phyloP scores from a whole-genome alignment of 2,797 vertebrate genomes.

The Brachyalestes nurse region DNA sequence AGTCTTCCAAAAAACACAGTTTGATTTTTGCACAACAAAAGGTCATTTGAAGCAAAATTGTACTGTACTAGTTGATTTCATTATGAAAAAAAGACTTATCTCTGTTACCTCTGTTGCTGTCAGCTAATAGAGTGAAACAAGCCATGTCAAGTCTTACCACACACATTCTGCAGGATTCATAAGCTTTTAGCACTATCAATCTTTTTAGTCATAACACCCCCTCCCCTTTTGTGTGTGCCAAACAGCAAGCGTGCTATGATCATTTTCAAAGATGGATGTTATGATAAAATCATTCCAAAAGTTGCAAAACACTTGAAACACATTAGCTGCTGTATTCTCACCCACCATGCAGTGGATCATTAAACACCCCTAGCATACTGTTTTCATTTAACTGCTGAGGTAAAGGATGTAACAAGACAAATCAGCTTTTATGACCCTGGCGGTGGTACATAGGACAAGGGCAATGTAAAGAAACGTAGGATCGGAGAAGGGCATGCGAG shows the following conservation, averaged over 20 bases:
- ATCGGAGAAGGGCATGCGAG: not conserved
- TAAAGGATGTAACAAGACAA: conserved; percentile 48
- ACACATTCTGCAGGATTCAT: conserved; percentile 30
- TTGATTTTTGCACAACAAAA: too few relatives aligned
- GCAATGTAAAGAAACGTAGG: conserved; percentile 19
- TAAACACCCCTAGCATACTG: conserved; percentile 34
- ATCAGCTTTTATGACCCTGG: conserved; percentile 31
- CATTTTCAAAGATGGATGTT: conserved; percentile 28
- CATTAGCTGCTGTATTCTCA: conserved; percentile 22
- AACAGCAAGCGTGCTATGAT: conserved; percentile 33
- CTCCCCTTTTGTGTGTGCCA: not conserved
- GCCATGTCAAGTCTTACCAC: conserved; percentile 24
- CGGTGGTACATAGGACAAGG: conserved; percentile 15
- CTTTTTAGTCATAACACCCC: conserved; percentile 28
- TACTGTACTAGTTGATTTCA: not conserved
- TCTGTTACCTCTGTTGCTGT: conserved; percentile 8
- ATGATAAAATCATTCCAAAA: conserved; percentile 18
- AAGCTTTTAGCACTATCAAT: conserved; percentile 33
- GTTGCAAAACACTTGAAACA: conserved; percentile 43
- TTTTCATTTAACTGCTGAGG: conserved; percentile 47
- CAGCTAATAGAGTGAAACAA: conserved; percentile 46
- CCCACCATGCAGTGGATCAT: conserved; percentile 37
- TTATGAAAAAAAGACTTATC: not conserved
- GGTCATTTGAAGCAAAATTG: too few relatives aligned
- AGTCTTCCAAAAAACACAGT: too few relatives aligned